Conservation (phyloP, 2,888 invertebrate species). For the Cephus rjabovi region DNA sequence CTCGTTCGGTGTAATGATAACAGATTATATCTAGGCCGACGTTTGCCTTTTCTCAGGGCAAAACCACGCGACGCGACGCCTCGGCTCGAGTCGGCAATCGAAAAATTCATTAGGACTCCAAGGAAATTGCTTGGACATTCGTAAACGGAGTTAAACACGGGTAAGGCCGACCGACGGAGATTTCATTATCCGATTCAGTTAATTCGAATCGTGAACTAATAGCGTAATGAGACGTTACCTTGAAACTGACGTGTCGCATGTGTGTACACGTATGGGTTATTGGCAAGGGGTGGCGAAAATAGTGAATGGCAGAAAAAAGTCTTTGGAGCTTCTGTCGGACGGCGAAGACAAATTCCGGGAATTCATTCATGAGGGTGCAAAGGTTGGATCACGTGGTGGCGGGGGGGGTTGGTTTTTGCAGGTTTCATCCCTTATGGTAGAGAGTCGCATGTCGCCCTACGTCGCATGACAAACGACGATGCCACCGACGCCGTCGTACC, state of each 20-base stretch:
- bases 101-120: neutral
- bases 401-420: slow-evolving; percentile 40
- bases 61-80: neutral
- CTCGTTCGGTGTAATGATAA: neutral
- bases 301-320: neutral
- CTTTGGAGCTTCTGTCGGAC: neutral
- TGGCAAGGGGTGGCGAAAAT: neutral
- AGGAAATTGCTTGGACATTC: neutral
- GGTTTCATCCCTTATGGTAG: slow-evolving; percentile 35
- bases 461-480: slow-evolving; percentile 54
- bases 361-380: slow-evolving; percentile 38
- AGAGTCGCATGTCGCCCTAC: slow-evolving; percentile 21
- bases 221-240: neutral
- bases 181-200: neutral
- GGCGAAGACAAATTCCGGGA: slow-evolving; percentile 37
- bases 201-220: neutral
- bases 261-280: neutral
- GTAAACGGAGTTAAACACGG: neutral
- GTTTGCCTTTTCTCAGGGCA: neutral
- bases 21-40: neutral
- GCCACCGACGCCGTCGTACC: slow-evolving; percentile 22
- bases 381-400: slow-evolving; percentile 28
- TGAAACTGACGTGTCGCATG: neutral
- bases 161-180: neutral
- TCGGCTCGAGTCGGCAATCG: neutral